Conservation (phyloP, 1,140 invertebrate species). For the Hylyphantes graminicola region DNA sequence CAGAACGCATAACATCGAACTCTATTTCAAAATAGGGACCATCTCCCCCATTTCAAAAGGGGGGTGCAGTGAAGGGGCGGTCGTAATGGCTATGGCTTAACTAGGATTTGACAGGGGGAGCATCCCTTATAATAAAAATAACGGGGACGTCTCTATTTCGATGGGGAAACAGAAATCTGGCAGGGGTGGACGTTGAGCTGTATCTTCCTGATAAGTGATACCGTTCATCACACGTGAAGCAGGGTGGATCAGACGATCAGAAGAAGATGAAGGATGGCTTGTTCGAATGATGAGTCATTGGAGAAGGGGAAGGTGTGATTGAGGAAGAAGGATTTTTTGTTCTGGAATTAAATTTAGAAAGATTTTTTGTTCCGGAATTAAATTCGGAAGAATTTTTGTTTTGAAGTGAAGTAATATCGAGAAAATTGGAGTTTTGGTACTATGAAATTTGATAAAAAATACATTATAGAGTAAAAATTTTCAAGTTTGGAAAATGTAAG, state of each 20-base stretch:
- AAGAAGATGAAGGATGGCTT: slow-evolving; percentile 22
- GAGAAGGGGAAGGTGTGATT: slow-evolving; percentile 10
- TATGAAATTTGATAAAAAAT: too few relatives aligned
- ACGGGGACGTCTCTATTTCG: slow-evolving; percentile 51
- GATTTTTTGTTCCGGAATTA: slow-evolving; percentile 10
- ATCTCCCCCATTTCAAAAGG: background rate
- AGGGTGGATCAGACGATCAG: slow-evolving; percentile 32
- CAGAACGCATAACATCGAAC: slow-evolving; percentile 43
- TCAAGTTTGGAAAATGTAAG: too few relatives aligned
- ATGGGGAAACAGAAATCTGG: background rate
- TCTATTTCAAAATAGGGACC: slow-evolving; percentile 1
- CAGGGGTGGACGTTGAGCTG: slow-evolving; percentile 2
- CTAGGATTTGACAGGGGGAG: slow-evolving; percentile 40
- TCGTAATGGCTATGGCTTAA: slow-evolving; percentile 55
- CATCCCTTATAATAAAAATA: slow-evolving; percentile 58
- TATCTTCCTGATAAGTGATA: slow-evolving; percentile 32
- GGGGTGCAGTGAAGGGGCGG: slow-evolving; percentile 27
- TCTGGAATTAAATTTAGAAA: slow-evolving; percentile 34
- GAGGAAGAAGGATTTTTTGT: slow-evolving; percentile 13
- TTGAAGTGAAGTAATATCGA: too few relatives aligned
- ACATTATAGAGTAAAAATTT: too few relatives aligned
- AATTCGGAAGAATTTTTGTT: background rate
- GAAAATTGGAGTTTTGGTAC: too few relatives aligned
- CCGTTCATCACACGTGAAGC: slow-evolving; percentile 35
- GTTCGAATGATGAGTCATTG: background rate